phyloP scores from a whole-genome alignment of 2,888 invertebrate species.

The Napeogenes sylphis region DNA sequence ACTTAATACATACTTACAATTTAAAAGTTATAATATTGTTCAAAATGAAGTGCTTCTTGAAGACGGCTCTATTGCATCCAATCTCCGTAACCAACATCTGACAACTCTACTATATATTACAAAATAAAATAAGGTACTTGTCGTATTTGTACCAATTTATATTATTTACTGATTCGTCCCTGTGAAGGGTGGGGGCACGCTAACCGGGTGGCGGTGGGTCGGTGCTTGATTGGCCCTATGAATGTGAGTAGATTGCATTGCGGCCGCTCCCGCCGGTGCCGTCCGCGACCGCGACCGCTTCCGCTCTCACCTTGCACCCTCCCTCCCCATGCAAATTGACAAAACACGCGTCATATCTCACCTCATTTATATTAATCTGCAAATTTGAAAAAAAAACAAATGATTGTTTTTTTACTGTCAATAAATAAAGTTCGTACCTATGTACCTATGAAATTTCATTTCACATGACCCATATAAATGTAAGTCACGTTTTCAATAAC shows the following conservation, averaged over 20 bases:
- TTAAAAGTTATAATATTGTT: no score
- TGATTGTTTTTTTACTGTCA: constrained; percentile 31
- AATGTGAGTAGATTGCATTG: constrained; percentile 73
- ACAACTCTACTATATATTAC: constrained; percentile 14
- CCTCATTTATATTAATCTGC: constrained; percentile 13
- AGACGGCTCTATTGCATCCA: no score
- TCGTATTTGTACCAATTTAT: neutral
- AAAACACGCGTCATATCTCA: constrained; percentile 8
- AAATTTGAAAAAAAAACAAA: constrained; percentile 11
- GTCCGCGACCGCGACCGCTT: constrained; percentile 36
- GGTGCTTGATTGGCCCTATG: constrained; percentile 76
- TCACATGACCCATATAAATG: constrained; percentile 69
- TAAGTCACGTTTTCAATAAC: constrained; percentile 78
- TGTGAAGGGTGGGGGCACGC: constrained; percentile 53
- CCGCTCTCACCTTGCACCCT: constrained; percentile 26
- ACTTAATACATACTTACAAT: no score
- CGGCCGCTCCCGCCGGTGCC: constrained; percentile 23
- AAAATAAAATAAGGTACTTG: constrained; percentile 5
- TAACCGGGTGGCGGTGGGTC: constrained; percentile 62
- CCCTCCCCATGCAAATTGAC: constrained; percentile 7
- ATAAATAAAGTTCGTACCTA: constrained; percentile 31
- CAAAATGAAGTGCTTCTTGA: no score
- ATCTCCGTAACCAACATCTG: neutral
- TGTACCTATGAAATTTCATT: constrained; percentile 55
- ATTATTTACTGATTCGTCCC: constrained; percentile 41